phyloP scores from a whole-genome alignment of 2,113 vertebrate species.

The Caranx melampygus region DNA sequence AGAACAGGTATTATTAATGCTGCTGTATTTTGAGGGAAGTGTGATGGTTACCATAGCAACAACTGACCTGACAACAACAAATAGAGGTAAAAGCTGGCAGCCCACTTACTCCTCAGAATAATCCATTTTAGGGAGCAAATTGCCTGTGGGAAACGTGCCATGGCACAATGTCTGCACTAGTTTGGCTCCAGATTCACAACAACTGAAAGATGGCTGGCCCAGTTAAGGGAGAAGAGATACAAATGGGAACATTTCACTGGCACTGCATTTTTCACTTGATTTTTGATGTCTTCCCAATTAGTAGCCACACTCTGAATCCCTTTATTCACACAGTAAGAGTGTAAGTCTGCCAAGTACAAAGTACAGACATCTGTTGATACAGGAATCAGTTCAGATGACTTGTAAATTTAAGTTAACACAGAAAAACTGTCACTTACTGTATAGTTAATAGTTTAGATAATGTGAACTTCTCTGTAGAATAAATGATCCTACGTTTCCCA shows the following conservation, averaged over 20 bases:
- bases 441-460: too few relatives aligned
- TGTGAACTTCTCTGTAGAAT: too few relatives aligned
- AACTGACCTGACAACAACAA: slow-evolving; percentile 35
- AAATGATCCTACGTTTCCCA: background rate
- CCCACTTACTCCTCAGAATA: slow-evolving; percentile 4
- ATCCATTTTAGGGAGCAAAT: slow-evolving; percentile 17
- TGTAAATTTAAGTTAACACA: too few relatives aligned
- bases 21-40: slow-evolving; percentile 5
- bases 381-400: too few relatives aligned
- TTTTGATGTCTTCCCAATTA: background rate
- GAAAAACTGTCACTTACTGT: too few relatives aligned
- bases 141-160: slow-evolving; percentile 31
- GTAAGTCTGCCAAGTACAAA: too few relatives aligned
- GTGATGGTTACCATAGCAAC: slow-evolving; percentile 49
- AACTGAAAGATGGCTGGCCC: background rate
- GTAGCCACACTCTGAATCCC: background rate
- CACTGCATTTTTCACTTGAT: background rate
- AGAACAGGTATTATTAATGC: background rate
- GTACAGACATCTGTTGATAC: too few relatives aligned
- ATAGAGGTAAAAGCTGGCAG: background rate
- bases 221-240: background rate
- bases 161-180: slow-evolving; percentile 27
- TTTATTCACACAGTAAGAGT: too few relatives aligned
- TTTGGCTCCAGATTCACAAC: background rate
- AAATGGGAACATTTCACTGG: background rate